Conservation (phyloP, 2,888 invertebrate genomes). For the Trichopria drosophilae region DNA sequence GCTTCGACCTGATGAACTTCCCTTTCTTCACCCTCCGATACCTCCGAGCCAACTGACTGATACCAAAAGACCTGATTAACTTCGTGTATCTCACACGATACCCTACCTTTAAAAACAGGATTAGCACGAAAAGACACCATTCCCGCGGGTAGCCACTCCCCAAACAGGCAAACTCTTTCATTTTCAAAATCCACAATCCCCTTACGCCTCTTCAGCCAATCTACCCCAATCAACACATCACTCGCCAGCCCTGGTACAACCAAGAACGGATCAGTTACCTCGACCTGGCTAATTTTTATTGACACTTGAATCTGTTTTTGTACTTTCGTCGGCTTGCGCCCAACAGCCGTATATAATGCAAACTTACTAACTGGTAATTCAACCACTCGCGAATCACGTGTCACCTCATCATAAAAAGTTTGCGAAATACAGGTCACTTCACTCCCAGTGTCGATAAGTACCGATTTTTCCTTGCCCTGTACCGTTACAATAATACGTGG, state of each 20-base stretch:
- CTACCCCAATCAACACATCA: not conserved
- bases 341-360: too few species aligned
- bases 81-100: too few species aligned
- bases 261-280: not conserved
- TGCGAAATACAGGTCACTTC: not conserved
- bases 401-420: not conserved
- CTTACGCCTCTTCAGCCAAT: not conserved
- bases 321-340: not conserved
- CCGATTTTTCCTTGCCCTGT: not conserved
- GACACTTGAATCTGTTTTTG: not conserved
- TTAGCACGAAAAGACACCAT: not conserved
- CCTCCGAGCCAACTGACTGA: too few species aligned
- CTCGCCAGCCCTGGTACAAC: not conserved
- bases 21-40: too few species aligned
- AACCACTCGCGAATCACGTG: not conserved
- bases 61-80: too few species aligned
- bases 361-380: constrained; percentile 2
- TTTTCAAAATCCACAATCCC: not conserved
- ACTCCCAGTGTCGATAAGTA: not conserved
- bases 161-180: not conserved
- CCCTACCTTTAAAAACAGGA: too few species aligned
- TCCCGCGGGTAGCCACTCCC: not conserved
- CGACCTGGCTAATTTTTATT: not conserved
- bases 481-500: not conserved
- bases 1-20: too few species aligned